Evolutionary conservation across 2,888 invertebrate species (phyloP), one percentile per base, ranked within the genome.

Genomic region (Oscheius onirici): DNA sequence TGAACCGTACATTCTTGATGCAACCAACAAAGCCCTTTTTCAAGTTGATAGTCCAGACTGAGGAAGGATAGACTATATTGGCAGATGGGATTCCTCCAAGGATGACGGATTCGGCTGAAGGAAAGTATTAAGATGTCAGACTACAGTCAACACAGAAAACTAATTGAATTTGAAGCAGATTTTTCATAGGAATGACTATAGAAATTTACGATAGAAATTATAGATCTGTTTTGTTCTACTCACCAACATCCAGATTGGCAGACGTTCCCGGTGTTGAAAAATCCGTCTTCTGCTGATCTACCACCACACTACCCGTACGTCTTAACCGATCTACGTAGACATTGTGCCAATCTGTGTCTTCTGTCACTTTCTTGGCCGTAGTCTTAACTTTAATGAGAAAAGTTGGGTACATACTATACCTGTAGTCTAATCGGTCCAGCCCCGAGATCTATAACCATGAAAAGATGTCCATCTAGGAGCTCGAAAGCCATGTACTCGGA

Each of bases 401-500:
- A n/a, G n/a, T n/a, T n/a, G n/a, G n/a, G n/a, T n/a, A n/a, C n/a
- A n/a, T n/a, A n/a, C n/a, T 51, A 6, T 26, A 83, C 85, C 83
- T 94, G 91, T 66, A 95, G 92, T 86, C 94, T 92, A 3, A 93
- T 92, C 0, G 94, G 92, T 0, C 96, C 96, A 2, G 95, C 94
- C 0, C 97, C 97, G 57, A 97, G 91, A 88, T 96, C 95, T 85
- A 95, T 84, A 84, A 96, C 93, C 24, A 96, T 92, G 89, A 94
- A 95, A 77, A 97, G 92, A 88, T 95, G 94, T 0, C 97, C 95
- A 81, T 94, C 94, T 78, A 96, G 91, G 82, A 97, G 91, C 89
- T 97, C 97, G 81, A 97, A 92, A 1, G 95, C 95, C 87, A 97
- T 94, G 66, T 95, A 91, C 88, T 97, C 95, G 13, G 78, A 76